A percentile compares a stretch with the other conserved stretches of the same genome.
These are phyloP conservation scores for Penaeus vannamei DNA, from an alignment of 1,140 invertebrate genomes.

Conservation along the genomic window DNA sequence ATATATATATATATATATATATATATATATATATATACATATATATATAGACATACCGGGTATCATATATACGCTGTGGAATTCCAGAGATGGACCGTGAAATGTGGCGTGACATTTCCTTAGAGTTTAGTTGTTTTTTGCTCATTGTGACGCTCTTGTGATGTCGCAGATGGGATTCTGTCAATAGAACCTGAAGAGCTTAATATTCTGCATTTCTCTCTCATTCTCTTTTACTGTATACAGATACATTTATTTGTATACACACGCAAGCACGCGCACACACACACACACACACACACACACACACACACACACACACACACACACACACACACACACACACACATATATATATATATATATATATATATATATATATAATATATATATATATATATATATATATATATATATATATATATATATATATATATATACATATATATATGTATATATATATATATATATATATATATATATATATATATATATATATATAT, in stretches of 20 bases:
- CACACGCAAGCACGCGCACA: background rate
- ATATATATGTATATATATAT: background rate
- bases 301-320: background rate
- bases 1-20: background rate
- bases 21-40: background rate
- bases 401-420: slow-evolving; percentile 5
- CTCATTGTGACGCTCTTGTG: too few species aligned
- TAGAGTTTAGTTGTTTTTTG: too few species aligned
- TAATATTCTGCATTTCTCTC: too few species aligned
- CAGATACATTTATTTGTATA: too few species aligned
- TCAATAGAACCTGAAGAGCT: too few species aligned
- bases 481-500: slow-evolving; percentile 20
- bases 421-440: background rate
- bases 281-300: background rate
- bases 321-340: background rate
- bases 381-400: background rate
- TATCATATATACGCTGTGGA: too few species aligned
- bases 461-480: background rate
- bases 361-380: background rate
- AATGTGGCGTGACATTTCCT: too few species aligned
- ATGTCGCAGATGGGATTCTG: too few species aligned
- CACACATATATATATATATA: background rate
- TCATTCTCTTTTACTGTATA: too few species aligned
- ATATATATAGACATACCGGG: slow-evolving; percentile 13
- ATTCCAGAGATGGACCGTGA: too few species aligned